These are phyloP conservation scores for Heliocidaris tuberculata DNA, from an alignment of 35 echinoderm and acorn worm species.

Conservation along the genomic window DNA sequence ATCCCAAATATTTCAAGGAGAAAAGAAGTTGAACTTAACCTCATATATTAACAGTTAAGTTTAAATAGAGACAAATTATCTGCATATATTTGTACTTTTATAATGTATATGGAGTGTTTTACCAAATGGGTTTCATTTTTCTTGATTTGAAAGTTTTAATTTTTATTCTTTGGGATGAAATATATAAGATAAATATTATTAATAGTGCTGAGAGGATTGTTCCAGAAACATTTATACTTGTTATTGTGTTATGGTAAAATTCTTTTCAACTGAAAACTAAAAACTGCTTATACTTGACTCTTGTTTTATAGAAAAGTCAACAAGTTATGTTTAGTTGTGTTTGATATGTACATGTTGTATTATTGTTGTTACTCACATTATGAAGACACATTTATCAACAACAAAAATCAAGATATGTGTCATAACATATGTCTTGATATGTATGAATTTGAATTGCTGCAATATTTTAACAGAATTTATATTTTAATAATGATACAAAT, in stretches of 20 bases:
- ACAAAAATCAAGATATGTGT: background rate
- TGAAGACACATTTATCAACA: background rate
- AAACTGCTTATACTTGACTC: too few species aligned
- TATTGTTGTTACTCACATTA: background rate
- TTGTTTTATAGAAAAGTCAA: background rate
- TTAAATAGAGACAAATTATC: background rate
- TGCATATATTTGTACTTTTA: background rate
- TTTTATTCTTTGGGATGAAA: background rate
- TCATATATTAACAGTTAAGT: background rate
- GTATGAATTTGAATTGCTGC: background rate
- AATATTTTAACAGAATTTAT: background rate
- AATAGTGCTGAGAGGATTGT: background rate
- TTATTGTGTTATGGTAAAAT: background rate
- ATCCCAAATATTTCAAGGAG: background rate
- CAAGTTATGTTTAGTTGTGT: background rate
- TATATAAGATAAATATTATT: background rate
- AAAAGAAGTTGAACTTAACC: background rate
- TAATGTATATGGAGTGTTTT: background rate
- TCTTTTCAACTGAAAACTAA: background rate
- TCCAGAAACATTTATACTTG: background rate
- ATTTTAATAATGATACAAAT: background rate
- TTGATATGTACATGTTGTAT: background rate
- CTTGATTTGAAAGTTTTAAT: background rate
- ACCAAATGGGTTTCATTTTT: background rate
- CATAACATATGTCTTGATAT: background rate